A percentile compares a stretch with the other conserved stretches of the same genome.
Conservation (phyloP, 2,113 vertebrate species). For the Dissostichus mawsoni region DNA sequence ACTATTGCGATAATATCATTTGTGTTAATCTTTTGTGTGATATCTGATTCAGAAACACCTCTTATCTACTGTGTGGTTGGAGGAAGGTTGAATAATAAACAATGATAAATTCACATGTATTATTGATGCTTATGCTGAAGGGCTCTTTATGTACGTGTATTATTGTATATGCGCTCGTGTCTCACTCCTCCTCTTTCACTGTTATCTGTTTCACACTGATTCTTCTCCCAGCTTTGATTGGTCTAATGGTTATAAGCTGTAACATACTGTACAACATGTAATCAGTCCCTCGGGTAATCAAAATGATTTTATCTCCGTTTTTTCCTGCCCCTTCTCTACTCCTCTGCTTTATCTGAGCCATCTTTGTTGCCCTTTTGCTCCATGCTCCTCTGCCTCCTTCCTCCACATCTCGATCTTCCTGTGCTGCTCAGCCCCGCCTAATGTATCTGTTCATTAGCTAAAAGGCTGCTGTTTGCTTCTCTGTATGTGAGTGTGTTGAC, state of each 20-base stretch:
- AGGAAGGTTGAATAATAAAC: neutral
- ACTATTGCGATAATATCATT: too few species aligned
- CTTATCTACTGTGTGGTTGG: neutral
- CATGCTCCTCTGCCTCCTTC: slow-evolving; percentile 44
- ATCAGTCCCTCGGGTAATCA: slow-evolving; percentile 34
- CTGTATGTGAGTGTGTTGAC: neutral
- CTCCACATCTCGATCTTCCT: slow-evolving; percentile 42
- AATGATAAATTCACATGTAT: slow-evolving; percentile 11
- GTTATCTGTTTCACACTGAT: slow-evolving; percentile 1
- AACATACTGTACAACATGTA: slow-evolving; percentile 15
- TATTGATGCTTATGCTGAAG: slow-evolving; percentile 3
- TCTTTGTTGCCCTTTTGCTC: slow-evolving; percentile 55
- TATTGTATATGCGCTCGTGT: neutral
- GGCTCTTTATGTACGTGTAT: neutral
- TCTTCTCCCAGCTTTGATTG: slow-evolving; percentile 10
- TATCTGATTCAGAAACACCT: too few species aligned
- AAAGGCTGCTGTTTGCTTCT: slow-evolving; percentile 33
- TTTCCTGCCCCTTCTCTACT: slow-evolving; percentile 15
- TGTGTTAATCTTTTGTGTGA: too few species aligned
- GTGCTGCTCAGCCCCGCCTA: slow-evolving; percentile 43
- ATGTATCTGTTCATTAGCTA: slow-evolving; percentile 61
- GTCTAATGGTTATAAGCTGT: slow-evolving; percentile 5
- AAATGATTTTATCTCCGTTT: slow-evolving; percentile 35
- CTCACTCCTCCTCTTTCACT: neutral
- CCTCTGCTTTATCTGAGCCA: slow-evolving; percentile 44